A percentile compares a stretch with the other conserved stretches of the same genome.
Conservation (phyloP, 2,113 vertebrate species). For the Dicerorhinus sumatrensis region DNA sequence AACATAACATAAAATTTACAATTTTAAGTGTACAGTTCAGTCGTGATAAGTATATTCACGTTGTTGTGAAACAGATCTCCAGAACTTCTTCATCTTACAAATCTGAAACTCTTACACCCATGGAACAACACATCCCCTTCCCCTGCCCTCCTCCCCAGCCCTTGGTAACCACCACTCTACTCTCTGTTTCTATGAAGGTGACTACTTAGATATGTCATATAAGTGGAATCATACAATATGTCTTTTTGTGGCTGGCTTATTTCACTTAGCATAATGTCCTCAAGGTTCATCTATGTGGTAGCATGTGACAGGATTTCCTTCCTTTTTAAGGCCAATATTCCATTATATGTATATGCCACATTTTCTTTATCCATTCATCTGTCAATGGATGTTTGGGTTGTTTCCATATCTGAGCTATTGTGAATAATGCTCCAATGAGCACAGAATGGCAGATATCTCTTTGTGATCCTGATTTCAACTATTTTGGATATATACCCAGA, state of each 20-base stretch:
- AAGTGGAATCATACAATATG: neutral
- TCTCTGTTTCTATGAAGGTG: neutral
- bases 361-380: neutral
- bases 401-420: neutral
- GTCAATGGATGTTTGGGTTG: neutral
- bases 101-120: neutral
- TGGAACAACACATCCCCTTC: neutral
- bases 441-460: neutral
- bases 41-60: neutral
- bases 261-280: neutral
- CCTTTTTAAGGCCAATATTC: neutral
- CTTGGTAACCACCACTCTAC: neutral
- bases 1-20: neutral
- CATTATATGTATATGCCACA: accelerated
- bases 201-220: neutral
- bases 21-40: neutral
- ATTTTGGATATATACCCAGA: neutral
- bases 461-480: neutral
- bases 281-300: neutral
- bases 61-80: neutral
- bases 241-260: neutral
- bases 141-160: neutral
- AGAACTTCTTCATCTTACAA: slow-evolving; percentile 23
- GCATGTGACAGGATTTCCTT: neutral
- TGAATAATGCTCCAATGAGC: neutral